Base-by-base conservation (phyloP, 1,140 invertebrate genomes). In the Maconellicoccus hirsutus region DNA sequence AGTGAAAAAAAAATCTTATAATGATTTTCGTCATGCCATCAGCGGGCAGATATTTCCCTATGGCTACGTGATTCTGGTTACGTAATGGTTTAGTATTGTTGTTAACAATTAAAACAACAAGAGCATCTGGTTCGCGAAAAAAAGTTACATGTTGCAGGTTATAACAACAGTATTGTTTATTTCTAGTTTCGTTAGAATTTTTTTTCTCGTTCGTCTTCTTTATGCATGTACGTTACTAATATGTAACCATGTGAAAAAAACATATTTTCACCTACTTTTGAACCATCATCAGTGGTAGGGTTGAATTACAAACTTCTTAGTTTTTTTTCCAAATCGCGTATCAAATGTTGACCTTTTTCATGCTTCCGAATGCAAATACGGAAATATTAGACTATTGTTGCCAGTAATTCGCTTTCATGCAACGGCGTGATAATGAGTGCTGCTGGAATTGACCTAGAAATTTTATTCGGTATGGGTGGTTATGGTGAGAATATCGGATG, bases 1-100 rank as follows among this genome's bases (percentile, higher is more conserved):
- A 3, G 21, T 59, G 16, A 16, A 66, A 66, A 25, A 66, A 66
- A 66, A 16, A 22, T 25, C 3, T 12, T 25, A 66, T 66, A 25
- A 66, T 66, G 21, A 25, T 25, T 66, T 66, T 66, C 61, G 61
- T 66, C 61, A 66, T 26, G 61, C 22, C 21, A 66, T 66, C 22
- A 25, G 25, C 2, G 25, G 7, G 1, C 8, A 66, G 21, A 16
- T 66, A 66, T 66, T 66, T 66, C 61, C 61, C 61, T 66, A 25
- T 66, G 61, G 25, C 22, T 66, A 25, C 25, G 61, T 26, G 25
- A 66, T 66, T 66, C 25, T 66, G 8, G 61, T 66, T 66, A 66
- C 16, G 22, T 66, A 66, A 66, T 26, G 22, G 61, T 26, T 66
- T 52, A 52, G 3, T 59, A 59, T 66, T 66, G 61, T 66, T 22